Conservation (phyloP, 2,888 invertebrate species). For the Sturmia bella region DNA sequence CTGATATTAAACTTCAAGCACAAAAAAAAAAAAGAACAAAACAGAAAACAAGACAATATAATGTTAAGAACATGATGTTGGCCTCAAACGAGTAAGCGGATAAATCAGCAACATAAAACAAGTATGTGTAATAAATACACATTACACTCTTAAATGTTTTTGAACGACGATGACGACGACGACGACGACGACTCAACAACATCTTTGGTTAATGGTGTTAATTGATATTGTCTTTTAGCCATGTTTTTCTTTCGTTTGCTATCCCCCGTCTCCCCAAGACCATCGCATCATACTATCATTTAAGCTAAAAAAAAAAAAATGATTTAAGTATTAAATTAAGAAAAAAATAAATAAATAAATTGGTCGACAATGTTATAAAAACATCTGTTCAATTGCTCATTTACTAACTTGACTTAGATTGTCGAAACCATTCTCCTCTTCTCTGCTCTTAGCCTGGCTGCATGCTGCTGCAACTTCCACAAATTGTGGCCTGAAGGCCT, state of each 20-base stretch:
- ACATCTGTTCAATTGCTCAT: conserved; percentile 56
- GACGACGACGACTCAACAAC: conserved; percentile 33
- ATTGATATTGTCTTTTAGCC: conserved; percentile 64
- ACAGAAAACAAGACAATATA: conserved; percentile 47
- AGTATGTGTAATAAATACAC: conserved; percentile 39
- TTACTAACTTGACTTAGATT: conserved; percentile 50
- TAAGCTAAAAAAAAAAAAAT: not conserved
- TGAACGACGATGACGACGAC: conserved; percentile 9
- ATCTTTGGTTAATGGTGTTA: conserved; percentile 62
- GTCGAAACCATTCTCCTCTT: not conserved
- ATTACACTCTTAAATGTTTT: conserved; percentile 45
- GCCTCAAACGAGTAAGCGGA: conserved; percentile 42
- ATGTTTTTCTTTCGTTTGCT: conserved; percentile 12
- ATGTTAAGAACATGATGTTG: conserved; percentile 54
- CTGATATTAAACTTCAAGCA: conserved; percentile 46
- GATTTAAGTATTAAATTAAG: too few relatives aligned
- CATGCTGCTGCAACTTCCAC: conserved; percentile 1
- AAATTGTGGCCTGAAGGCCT: conserved; percentile 54
- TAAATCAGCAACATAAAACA: conserved; percentile 37
- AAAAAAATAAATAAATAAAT: not conserved
- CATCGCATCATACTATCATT: not conserved
- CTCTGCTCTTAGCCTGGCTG: not conserved
- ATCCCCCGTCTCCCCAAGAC: not conserved
- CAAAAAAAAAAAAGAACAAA: conserved; percentile 22
- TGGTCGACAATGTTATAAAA: conserved; percentile 20